Evolutionary conservation across 2,797 vertebrate species (phyloP).

Genomic region (Kryptolebias ocellatus): DNA sequence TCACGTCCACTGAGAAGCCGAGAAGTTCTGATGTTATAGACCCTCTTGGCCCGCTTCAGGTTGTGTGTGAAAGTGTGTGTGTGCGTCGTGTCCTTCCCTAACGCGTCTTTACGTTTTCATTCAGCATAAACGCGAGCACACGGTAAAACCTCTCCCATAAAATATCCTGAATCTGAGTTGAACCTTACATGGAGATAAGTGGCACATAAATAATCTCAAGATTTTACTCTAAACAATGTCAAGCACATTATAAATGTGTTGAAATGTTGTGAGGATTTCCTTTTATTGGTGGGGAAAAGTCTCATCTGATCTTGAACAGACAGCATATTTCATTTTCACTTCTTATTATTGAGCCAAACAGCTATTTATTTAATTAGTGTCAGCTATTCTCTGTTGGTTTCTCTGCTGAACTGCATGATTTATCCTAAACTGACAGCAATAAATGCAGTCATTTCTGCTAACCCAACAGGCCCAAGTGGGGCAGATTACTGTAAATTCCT

Average conservation of each 20-base stretch:
- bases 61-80: not conserved
- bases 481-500: constrained; percentile 17
- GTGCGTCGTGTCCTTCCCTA: constrained; percentile 6
- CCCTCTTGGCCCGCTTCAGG: not conserved
- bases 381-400: constrained; percentile 18
- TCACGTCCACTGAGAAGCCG: constrained; percentile 75
- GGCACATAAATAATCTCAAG: constrained; percentile 9
- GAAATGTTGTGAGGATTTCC: not conserved
- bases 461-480: not conserved
- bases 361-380: not conserved
- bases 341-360: constrained; percentile 8
- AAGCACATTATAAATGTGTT: not conserved
- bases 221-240: constrained; percentile 9
- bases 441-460: constrained; percentile 9
- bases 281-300: not conserved
- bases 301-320: not conserved
- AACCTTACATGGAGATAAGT: constrained; percentile 7
- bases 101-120: not conserved
- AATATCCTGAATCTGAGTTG: constrained; percentile 24
- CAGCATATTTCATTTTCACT: constrained; percentile 6
- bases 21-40: constrained; percentile 61
- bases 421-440: constrained; percentile 5
- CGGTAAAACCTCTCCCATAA: constrained; percentile 1
- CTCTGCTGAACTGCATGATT: constrained; percentile 43
- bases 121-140: constrained; percentile 9